Evolutionary conservation across 1,140 invertebrate genomes (phyloP).

Genomic region (Platyscapa corneri): DNA sequence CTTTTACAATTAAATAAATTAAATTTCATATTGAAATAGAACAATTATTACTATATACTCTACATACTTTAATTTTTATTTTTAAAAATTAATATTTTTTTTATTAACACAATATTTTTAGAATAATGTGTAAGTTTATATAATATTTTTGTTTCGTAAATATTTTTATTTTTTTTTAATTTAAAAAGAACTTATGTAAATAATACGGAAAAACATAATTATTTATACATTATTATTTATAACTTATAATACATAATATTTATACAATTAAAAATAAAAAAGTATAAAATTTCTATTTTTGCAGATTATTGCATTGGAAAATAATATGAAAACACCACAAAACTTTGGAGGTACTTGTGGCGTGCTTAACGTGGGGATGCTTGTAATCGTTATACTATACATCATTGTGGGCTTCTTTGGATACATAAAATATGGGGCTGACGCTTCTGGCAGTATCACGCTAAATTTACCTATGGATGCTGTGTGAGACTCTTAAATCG

Average conservation of each 20-base stretch:
- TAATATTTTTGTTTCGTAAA: too few species aligned
- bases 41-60: too few species aligned
- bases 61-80: too few species aligned
- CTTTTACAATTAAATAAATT: too few species aligned
- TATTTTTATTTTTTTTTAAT: too few species aligned
- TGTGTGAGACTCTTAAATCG: slow-evolving; percentile 70
- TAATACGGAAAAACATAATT: too few species aligned
- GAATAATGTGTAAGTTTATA: too few species aligned
- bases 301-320: slow-evolving; percentile 88
- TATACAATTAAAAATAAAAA: background rate
- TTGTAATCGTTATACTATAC: slow-evolving; percentile 83
- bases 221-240: too few species aligned
- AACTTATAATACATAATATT: background rate
- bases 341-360: slow-evolving; percentile 82
- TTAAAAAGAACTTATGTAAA: too few species aligned
- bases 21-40: too few species aligned
- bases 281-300: slow-evolving; percentile 46
- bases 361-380: slow-evolving; percentile 87
- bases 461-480: slow-evolving; percentile 80
- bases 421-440: slow-evolving; percentile 84
- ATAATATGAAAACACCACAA: slow-evolving; percentile 88
- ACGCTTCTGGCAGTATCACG: slow-evolving; percentile 81
- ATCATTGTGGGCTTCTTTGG: slow-evolving; percentile 87
- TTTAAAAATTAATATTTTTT: too few species aligned
- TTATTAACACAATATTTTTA: too few species aligned